Base-by-base conservation (phyloP, 2,113 vertebrate genomes). In the Bubo blakistoni region DNA sequence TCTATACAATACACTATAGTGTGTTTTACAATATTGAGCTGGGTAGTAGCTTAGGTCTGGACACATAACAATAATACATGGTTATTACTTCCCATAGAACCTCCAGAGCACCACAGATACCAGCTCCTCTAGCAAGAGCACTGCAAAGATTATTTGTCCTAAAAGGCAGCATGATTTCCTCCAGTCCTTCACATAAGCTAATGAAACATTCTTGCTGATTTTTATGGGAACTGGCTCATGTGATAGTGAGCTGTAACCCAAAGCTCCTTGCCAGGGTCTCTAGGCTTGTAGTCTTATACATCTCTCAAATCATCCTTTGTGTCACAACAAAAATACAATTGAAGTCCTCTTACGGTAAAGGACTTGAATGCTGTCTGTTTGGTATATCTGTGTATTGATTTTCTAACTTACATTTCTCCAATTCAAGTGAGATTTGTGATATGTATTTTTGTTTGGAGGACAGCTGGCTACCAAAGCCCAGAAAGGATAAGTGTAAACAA, bases 401-500 rank as follows among this genome's bases (percentile, higher is more conserved):
- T 92, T 91, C 78, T 51, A 74, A 86, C 61, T 44, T 70, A 24
- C 44, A 16, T 46, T 78, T 93, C 76, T 69, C 38, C 17, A 54
- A 1, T 76, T 84, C 63, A 65, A 63, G 79, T 71, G 88, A 88
- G 59, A 84, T 93, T 94, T 93, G 76, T 10, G n/a, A 92, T 38
- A 66, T 27, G 18, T 80, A n/a, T 20, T 85, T 96, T 95, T 92
- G 34, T 94, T 94, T 81, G 69, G 65, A 74, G 81, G 76, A 65
- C 66, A 92, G 51, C 65, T 95, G 70, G 80, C 72, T 80, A 76
- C 89, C 71, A 80, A 78, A 93, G 84, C 94, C 69, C 46, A 70
- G 70, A 92, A 89, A 46, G 67, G 52, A 89, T 65, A 90, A 36
- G 16, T 79, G 46, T 96, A 93, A 96, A 86, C 82, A 90, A 38